Percentiles rank a stretch among this genome's conserved stretches.
These are phyloP conservation scores for Microplitis manilae DNA, from an alignment of 2,888 invertebrate species.

Conservation along the genomic window DNA sequence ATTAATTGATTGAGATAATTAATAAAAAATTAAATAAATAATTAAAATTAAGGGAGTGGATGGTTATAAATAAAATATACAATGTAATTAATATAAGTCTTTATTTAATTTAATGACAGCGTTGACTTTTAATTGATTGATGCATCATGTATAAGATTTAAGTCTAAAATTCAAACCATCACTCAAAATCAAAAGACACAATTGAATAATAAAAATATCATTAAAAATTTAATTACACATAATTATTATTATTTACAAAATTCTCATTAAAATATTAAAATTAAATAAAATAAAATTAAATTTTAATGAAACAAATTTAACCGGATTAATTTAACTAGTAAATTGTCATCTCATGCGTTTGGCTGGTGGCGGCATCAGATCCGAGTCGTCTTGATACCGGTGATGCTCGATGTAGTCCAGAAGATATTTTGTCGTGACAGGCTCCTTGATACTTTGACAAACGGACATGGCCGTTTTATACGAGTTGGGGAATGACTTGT, in stretches of 20 bases:
- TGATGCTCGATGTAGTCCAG: slow-evolving; percentile 81
- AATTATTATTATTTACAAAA: not conserved
- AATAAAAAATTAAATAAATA: not conserved
- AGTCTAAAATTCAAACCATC: not conserved
- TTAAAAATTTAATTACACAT: not conserved
- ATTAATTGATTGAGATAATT: too few species aligned
- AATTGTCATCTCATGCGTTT: slow-evolving; percentile 73
- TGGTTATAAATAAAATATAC: not conserved
- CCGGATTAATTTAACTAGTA: slow-evolving; percentile 27
- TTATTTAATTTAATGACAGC: slow-evolving; percentile 28
- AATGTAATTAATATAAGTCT: slow-evolving; percentile 27
- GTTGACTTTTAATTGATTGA: not conserved
- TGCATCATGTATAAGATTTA: not conserved
- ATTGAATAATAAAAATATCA: not conserved
- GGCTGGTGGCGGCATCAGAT: slow-evolving; percentile 82
- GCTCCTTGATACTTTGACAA: slow-evolving; percentile 84
- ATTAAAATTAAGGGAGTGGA: not conserved
- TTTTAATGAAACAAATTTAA: not conserved
- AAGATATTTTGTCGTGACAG: slow-evolving; percentile 88
- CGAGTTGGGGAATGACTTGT: slow-evolving; percentile 97
- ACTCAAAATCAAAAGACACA: slow-evolving; percentile 6
- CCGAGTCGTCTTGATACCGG: slow-evolving; percentile 78
- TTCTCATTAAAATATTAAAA: not conserved
- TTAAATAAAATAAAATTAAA: slow-evolving; percentile 27
- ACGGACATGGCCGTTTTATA: slow-evolving; percentile 90